Evolutionary conservation across 2,797 vertebrate species (phyloP), one percentile per base, ranked within the genome.

Genomic region (Sebastes vulpes): DNA sequence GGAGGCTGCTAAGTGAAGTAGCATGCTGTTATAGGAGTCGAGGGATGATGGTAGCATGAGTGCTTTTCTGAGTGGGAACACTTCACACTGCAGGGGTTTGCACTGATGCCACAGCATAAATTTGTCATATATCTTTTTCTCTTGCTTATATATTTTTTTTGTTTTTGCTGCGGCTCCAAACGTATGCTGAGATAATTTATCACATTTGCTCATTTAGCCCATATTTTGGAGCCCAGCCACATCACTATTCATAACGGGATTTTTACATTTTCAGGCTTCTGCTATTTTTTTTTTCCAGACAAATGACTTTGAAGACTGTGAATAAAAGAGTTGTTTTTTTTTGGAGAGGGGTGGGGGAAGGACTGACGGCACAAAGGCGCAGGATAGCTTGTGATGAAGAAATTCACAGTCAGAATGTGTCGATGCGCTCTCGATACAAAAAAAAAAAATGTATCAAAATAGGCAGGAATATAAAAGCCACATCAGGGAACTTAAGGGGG

Each of bases 1-100:
- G 87, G 93, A 91, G 86, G 91, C 87, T 78, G 92, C 92, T 91
- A 92, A 95, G 93, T 95, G 94, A 88, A 93, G 91, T 88, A 83
- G 90, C 93, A 76, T 85, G 85, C 89, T 90, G 90, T 92, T 92
- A 79, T 28, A 82, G 92, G 91, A 93, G 92, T 89, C 87, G 84
- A 86, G 92, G 91, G 88, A 92, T 88, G 89, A 92, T 80, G 91
- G 92, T 91, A 90, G 89, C 88, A 81, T 21, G 91, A 94, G 91
- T 91, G 91, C 81, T 76, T 82, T 76, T 89, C 88, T 88, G 92
- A 92, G 93, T 89, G 86, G 94, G 87, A 92, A 89, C 91, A 89
- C 93, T 94, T 94, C 87, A 91, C 93, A 86, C 88, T 71, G 85
- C 87, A 80, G 90, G 91, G 87, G 87, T 83, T 79, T 76, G 85